Evolutionary conservation across 1,140 invertebrate species (phyloP), one percentile per base, ranked within the genome.

Genomic region (Globodera ellingtonae): DNA sequence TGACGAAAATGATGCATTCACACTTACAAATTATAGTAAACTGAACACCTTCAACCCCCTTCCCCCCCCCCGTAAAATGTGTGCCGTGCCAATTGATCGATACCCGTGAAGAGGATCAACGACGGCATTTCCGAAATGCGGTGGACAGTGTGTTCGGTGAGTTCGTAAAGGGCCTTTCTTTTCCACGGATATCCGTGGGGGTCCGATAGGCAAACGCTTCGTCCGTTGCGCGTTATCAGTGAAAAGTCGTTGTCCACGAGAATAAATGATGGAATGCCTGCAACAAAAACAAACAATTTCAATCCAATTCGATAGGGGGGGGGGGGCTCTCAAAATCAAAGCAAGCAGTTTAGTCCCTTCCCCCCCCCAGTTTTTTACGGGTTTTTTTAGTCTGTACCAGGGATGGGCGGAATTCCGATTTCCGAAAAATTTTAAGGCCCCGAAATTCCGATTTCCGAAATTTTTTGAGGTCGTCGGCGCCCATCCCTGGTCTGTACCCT

Each of bases 101-200:
- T 73, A 83, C 81, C 81, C 24, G 81, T 82, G 74, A 82, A 82
- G 46, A 82, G 73, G 35, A 84, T 82, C 13, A 82, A 52, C 44
- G 81, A 82, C 24, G 75, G 44, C 67, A 72, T 48, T 48, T 82
- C 81, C n/a, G 65, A 62, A 9, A 82, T 15, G 6, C 66, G 71
- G 73, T 83, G 82, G 18, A 77, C 80, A n/a, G 81, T 84, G 47
- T 67, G 66, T 48, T 84, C 81, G 24, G 72, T 83, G 21, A 82
- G 56, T 66, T 82, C 81, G 69, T 82, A 83, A 6, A 82, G 35
- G 15, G 81, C 15, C 56, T 66, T 52, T 65, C 73, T 72, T 65
- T 46, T 56, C 81, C 81, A 82, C 9, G 81, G 82, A 73, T 82
- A 82, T 7, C 81, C 81, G 56, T 59, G 10, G n/a, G 81, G 81